Conservation (phyloP, 2,888 invertebrate genomes). For the Nomada lathburiana region DNA sequence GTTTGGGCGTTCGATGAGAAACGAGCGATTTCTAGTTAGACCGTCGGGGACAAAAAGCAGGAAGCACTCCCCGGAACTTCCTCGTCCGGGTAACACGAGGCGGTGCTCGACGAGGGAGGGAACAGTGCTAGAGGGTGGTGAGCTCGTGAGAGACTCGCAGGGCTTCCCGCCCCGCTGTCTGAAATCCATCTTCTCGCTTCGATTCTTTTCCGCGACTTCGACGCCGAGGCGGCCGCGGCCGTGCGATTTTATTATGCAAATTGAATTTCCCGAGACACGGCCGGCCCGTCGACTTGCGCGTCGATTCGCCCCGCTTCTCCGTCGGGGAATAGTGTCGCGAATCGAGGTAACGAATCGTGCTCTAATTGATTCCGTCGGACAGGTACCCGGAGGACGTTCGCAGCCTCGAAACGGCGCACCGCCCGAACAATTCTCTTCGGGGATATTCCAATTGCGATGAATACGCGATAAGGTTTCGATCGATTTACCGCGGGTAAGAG, state of each 20-base stretch:
- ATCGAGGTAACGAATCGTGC: conserved; percentile 62
- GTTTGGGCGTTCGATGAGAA: neutral
- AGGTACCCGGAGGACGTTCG: conserved; percentile 43
- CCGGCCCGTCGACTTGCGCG: neutral
- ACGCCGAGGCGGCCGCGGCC: conserved; percentile 35
- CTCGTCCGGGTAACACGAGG: conserved; percentile 71
- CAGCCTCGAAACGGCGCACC: conserved; percentile 20
- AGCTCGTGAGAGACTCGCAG: conserved; percentile 24
- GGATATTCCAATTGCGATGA: conserved; percentile 18
- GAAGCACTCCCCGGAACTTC: conserved; percentile 74
- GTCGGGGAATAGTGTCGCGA: conserved; percentile 39
- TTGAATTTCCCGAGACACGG: conserved; percentile 63
- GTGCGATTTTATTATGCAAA: conserved; percentile 74
- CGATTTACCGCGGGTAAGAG: conserved; percentile 2
- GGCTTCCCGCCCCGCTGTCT: conserved; percentile 57
- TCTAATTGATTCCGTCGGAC: conserved; percentile 62
- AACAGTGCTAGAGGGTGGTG: conserved; percentile 46
- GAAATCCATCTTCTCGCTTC: conserved; percentile 42
- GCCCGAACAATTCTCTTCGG: conserved; percentile 3
- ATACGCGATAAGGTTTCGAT: conserved; percentile 11
- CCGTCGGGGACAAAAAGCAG: conserved; percentile 78
- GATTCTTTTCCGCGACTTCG: conserved; percentile 38
- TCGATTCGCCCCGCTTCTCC: conserved; percentile 26
- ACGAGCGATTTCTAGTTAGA: conserved; percentile 65
- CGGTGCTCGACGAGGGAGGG: conserved; percentile 28